Conservation (phyloP, 1,140 invertebrate genomes). For the Polypedilum pembai region DNA sequence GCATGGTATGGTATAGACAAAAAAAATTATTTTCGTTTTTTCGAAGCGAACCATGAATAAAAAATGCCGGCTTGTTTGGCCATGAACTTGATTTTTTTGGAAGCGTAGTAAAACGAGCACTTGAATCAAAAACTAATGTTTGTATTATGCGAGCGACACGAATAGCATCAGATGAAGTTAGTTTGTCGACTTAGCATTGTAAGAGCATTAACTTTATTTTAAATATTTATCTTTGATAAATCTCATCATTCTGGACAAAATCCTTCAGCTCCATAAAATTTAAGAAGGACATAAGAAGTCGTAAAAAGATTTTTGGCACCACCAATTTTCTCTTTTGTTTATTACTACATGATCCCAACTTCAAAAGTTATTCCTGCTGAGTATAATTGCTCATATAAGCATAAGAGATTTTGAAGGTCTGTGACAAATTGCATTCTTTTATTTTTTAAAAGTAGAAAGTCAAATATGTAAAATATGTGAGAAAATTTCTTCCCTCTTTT, state of each 20-base stretch:
- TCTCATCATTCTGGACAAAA: neutral
- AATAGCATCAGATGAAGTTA: too few species aligned
- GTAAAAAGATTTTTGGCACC: slow-evolving; percentile 5
- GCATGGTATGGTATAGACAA: neutral
- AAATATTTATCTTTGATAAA: neutral
- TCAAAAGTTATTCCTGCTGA: neutral
- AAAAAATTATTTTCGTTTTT: neutral
- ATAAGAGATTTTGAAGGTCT: neutral
- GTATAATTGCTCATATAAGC: neutral
- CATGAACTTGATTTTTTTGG: slow-evolving; percentile 6
- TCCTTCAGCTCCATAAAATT: neutral
- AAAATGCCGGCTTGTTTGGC: slow-evolving; percentile 3
- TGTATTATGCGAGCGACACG: neutral
- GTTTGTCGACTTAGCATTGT: neutral
- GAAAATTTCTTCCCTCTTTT: neutral
- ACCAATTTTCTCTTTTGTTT: neutral
- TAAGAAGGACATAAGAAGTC: neutral
- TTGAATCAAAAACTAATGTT: neutral
- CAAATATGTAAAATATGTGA: neutral
- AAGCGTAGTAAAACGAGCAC: neutral
- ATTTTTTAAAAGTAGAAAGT: neutral
- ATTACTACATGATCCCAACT: neutral
- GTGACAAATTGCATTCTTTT: neutral
- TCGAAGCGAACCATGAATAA: neutral
- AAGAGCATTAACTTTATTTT: neutral